Evolutionary conservation across 2,888 invertebrate genomes (phyloP), one percentile per base, ranked within the genome.

Genomic region (Byasa hedistus): DNA sequence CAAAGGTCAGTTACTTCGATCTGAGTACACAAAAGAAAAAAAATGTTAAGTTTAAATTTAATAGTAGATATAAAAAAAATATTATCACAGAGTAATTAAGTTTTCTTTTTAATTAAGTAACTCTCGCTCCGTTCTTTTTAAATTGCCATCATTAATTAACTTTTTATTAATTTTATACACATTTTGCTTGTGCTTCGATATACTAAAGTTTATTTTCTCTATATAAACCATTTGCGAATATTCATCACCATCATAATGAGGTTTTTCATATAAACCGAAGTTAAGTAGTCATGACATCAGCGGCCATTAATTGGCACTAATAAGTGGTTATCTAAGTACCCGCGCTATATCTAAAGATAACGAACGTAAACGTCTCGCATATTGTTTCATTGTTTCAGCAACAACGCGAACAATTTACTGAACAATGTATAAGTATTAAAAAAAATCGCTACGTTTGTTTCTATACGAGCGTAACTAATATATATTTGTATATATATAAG

Each of bases 31-130:
- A 15, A 39, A 39, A 36, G 36, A 36, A 17, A 39, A 39, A 39
- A 39, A 39, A 27, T 27, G 27, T 27, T 5, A 27, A 27, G 5
- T 15, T 39, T 15, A 1, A 39, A 39, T 15, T 39, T 32, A 32
- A 32, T 32, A 10, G 7, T 32, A 10, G 32, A 7, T 32, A 32
- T 32, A 32, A 10, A 32, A 32, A n/a, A 69, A 60, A 70, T 69
- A 75, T n/a, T 77, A 79, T 77, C 77, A 80, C 79, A 80, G 76
- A 70, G 71, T 72, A 73, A 69, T 73, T 72, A 75, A 75, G 75
- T 51, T 51, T 51, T 21, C 12, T 48, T 48, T 76, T 59, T 51
- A 63, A 66, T 62, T 64, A 66, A 66, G 62, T 56, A 64, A 67
- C 60, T 64, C 64, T 51, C 27, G 44, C 58, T 22, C n/a, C 57